Evolutionary conservation across 2,888 invertebrate species (phyloP).

Genomic region (Dione vanillae): DNA sequence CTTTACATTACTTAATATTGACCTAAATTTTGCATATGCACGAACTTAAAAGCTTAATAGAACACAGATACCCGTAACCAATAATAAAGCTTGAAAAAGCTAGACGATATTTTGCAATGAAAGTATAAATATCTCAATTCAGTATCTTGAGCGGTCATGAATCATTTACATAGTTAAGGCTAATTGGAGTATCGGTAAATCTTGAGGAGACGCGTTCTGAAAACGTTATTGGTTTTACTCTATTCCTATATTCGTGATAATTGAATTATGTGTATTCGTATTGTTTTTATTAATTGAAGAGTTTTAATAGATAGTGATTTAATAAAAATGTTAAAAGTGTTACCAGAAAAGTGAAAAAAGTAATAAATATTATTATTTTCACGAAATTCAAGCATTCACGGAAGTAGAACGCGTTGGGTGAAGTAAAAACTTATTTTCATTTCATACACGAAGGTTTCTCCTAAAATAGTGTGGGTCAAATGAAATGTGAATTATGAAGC

Average conservation of each 20-base stretch:
- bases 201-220: slow-evolving; percentile 28
- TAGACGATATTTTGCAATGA: slow-evolving; percentile 3
- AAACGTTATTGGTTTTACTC: slow-evolving; percentile 28
- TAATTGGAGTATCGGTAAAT: slow-evolving; percentile 40
- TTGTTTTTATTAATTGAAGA: too few relatives aligned
- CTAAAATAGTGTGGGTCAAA: slow-evolving; percentile 8
- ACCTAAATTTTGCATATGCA: background rate
- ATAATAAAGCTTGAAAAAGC: slow-evolving; percentile 1
- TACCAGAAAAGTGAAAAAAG: too few relatives aligned
- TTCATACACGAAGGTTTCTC: background rate
- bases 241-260: slow-evolving; percentile 20
- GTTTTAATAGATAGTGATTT: too few relatives aligned
- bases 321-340: too few relatives aligned
- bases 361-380: too few relatives aligned
- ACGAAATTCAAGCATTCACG: background rate
- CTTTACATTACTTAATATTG: background rate
- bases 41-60: background rate
- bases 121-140: slow-evolving; percentile 21
- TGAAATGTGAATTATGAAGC: slow-evolving; percentile 12
- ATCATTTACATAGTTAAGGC: slow-evolving; percentile 40
- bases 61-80: background rate
- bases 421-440: slow-evolving; percentile 11
- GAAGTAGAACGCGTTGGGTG: background rate
- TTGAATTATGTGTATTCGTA: slow-evolving; percentile 17
- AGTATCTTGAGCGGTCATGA: slow-evolving; percentile 34